Base-by-base conservation (phyloP, 1,140 invertebrate species). In the Drosophila bipectinata region DNA sequence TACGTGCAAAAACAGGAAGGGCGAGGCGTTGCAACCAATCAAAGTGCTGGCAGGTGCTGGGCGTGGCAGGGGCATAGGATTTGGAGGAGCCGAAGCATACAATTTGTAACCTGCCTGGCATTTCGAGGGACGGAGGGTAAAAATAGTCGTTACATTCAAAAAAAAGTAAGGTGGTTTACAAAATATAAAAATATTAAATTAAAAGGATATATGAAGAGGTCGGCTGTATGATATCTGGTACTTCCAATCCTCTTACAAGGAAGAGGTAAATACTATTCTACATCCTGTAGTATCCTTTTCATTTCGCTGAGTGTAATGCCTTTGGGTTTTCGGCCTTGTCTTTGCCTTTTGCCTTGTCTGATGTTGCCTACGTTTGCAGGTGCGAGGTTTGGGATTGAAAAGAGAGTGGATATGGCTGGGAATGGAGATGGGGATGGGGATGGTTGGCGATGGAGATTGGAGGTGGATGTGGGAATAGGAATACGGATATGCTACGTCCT, bases 271-370 rank as follows among this genome's bases (percentile, higher is more conserved):
- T 6, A 28, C 26, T 26, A 26, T 6, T 5, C 26, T 26, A 26
- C 6, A 28, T 4, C 26, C 6, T 5, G 26, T 28, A 28, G 5
- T 28, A 28, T 28, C 6, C 7, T 37, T 37, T 37, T 1, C 12
- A 63, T 34, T 67, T 52, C 14, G 4, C 28, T 0, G 34, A 49
- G 63, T 67, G 63, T 10, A 72, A 49, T 72, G 68, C 68, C 73
- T 58, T 59, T 37, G 82, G 73, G 57, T 73, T 48, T 75, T 18
- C 41, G 77, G 73, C 57, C 81, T 74, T 85, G 82, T 84, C 81
- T 80, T 84, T 85, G 56, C 80, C 80, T 76, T 66, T 63, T 80
- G 72, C 80, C 76, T 79, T 83, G 71, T 83, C 71, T 72, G 48
- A 71, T 62, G 79, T 72, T 73, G 75, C 71, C 78, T 67, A 72